Evolutionary conservation across 2,113 vertebrate species (phyloP).

Genomic region (Megaleporinus macrocephalus): DNA sequence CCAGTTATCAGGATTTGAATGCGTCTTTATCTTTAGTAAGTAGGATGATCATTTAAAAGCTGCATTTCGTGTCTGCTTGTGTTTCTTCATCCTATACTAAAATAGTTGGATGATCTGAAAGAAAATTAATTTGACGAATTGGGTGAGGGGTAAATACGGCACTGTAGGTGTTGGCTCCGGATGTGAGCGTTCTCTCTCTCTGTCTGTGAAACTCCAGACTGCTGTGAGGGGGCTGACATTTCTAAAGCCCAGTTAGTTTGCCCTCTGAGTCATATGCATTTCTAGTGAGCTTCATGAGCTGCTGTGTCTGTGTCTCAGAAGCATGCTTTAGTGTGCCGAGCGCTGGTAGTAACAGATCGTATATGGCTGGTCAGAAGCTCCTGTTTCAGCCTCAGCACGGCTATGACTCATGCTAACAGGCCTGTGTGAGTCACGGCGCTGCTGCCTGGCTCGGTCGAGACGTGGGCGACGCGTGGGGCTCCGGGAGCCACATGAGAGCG

Average conservation of each 20-base stretch:
- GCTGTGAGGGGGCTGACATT: neutral
- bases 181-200: neutral
- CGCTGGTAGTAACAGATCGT: constrained; percentile 22
- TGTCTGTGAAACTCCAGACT: neutral
- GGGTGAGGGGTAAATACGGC: too few relatives aligned
- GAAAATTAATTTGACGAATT: too few relatives aligned
- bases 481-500: constrained; percentile 44
- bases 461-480: constrained; percentile 43
- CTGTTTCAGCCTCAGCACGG: constrained; percentile 25
- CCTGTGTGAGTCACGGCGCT: constrained; percentile 52
- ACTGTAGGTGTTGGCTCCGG: too few relatives aligned
- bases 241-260: constrained; percentile 9
- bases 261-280: neutral
- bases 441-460: constrained; percentile 27
- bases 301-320: neutral
- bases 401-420: constrained; percentile 54
- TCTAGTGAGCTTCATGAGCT: neutral
- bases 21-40: too few relatives aligned
- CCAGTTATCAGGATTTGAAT: too few relatives aligned
- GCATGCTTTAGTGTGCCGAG: neutral
- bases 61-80: too few relatives aligned
- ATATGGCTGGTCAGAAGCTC: constrained; percentile 32
- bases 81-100: too few relatives aligned
- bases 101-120: too few relatives aligned
- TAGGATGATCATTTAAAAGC: too few relatives aligned